Conservation (phyloP, 53 echinoderm and acorn worm genomes). For the Paracentrotus lividus region DNA sequence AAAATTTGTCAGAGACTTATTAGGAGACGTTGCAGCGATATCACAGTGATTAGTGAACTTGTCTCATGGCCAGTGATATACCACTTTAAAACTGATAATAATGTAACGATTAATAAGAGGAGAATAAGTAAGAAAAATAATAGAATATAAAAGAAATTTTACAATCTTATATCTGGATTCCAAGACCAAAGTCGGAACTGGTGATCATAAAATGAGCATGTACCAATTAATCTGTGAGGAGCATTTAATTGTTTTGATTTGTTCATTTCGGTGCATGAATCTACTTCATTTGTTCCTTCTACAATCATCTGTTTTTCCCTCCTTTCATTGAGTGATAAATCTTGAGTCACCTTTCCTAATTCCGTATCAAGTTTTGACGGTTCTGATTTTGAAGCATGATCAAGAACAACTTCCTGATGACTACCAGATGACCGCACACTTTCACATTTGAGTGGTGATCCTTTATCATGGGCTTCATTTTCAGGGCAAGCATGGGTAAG, state of each 20-base stretch:
- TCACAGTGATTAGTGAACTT: too few species aligned
- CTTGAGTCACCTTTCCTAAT: neutral
- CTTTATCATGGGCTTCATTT: neutral
- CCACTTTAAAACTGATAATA: too few species aligned
- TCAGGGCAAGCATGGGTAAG: neutral
- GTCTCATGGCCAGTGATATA: too few species aligned
- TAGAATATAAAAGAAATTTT: neutral
- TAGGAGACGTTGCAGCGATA: too few species aligned
- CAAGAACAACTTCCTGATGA: neutral
- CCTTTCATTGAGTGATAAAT: conserved; percentile 9
- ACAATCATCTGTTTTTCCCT: neutral
- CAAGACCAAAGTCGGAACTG: conserved; percentile 82
- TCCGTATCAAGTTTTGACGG: neutral
- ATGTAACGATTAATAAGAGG: too few species aligned
- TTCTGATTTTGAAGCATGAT: neutral
- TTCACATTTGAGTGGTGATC: conserved; percentile 23
- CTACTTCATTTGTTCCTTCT: neutral
- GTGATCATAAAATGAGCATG: conserved; percentile 99
- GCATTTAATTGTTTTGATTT: neutral
- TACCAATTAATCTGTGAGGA: conserved; percentile 72
- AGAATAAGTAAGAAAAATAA: too few species aligned
- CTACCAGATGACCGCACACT: neutral
- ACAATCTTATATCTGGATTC: neutral
- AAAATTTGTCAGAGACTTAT: too few species aligned
- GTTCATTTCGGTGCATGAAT: neutral